These are phyloP conservation scores for Cremastobaeus sp. DNA, from an alignment of 2,888 invertebrate genomes.

Conservation along the genomic window DNA sequence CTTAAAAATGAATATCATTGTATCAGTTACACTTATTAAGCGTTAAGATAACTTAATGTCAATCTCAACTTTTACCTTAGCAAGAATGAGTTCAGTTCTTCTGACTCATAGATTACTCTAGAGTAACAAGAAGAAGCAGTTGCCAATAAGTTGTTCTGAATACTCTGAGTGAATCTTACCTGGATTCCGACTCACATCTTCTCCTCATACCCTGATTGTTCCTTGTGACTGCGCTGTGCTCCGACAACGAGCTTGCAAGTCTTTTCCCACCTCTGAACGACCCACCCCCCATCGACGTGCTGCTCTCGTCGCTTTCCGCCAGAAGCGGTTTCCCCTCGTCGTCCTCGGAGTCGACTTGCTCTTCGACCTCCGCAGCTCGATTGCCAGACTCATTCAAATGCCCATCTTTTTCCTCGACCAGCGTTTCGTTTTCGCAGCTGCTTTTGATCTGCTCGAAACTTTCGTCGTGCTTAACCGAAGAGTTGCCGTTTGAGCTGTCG, in stretches of 20 bases:
- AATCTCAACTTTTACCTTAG: neutral
- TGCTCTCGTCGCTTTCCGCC: slow-evolving; percentile 23
- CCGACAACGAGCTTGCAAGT: slow-evolving; percentile 24
- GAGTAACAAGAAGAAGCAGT: neutral
- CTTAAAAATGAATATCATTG: too few relatives aligned
- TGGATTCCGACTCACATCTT: slow-evolving; percentile 63
- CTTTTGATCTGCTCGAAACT: slow-evolving; percentile 26
- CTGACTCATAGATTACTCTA: neutral
- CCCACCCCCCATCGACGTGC: slow-evolving; percentile 63
- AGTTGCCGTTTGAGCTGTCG: slow-evolving; percentile 69
- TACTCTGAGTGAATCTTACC: slow-evolving; percentile 56
- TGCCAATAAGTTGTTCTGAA: neutral
- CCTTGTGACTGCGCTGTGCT: slow-evolving; percentile 37
- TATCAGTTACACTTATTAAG: too few relatives aligned
- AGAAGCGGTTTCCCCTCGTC: slow-evolving; percentile 25
- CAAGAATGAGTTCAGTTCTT: neutral
- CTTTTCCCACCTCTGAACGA: slow-evolving; percentile 6
- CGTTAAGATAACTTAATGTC: too few relatives aligned
- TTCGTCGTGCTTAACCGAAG: slow-evolving; percentile 58
- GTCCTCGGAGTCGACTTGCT: neutral
- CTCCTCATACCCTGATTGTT: slow-evolving; percentile 25
- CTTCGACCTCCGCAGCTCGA: slow-evolving; percentile 5
- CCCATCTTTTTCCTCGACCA: slow-evolving; percentile 39
- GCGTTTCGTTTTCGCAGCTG: slow-evolving; percentile 34
- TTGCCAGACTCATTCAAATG: neutral